Percentiles rank a stretch among this genome's conserved stretches.
Evolutionary conservation across 2,113 vertebrate genomes (phyloP).

Genomic region (Apeltes quadracus): DNA sequence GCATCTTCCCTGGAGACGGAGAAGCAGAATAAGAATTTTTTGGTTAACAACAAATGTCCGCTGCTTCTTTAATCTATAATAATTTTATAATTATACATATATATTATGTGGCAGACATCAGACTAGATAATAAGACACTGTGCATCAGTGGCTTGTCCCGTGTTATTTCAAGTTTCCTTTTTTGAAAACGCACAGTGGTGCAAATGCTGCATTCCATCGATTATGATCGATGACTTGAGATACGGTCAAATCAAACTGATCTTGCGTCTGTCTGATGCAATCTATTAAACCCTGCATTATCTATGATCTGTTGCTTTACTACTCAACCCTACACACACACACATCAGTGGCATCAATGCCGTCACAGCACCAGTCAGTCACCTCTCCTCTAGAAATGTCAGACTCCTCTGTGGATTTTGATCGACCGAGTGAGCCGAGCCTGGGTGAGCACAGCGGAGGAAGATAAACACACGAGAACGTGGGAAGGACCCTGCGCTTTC

Average conservation of each 20-base stretch:
- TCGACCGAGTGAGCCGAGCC: not conserved
- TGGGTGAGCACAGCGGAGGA: too few relatives aligned
- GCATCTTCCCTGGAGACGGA: slow-evolving; percentile 75
- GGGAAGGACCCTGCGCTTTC: too few relatives aligned
- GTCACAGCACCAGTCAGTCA: not conserved
- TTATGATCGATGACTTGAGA: not conserved
- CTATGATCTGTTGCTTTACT: too few relatives aligned
- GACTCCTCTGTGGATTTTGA: not conserved
- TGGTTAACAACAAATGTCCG: not conserved
- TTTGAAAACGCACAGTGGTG: not conserved
- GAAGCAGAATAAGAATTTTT: not conserved
- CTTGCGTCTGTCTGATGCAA: not conserved
- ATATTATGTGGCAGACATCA: not conserved
- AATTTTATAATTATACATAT: too few relatives aligned
- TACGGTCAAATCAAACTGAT: not conserved
- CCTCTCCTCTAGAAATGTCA: not conserved
- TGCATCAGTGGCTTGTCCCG: not conserved
- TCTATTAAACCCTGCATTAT: not conserved
- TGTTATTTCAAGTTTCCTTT: too few relatives aligned
- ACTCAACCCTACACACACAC: too few relatives aligned
- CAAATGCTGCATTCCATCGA: not conserved
- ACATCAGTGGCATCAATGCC: too few relatives aligned
- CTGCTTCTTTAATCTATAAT: not conserved
- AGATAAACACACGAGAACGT: too few relatives aligned
- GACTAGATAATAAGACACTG: too few relatives aligned